Conservation (phyloP, 2,113 vertebrate species). For the Brienomyrus longianalis region DNA sequence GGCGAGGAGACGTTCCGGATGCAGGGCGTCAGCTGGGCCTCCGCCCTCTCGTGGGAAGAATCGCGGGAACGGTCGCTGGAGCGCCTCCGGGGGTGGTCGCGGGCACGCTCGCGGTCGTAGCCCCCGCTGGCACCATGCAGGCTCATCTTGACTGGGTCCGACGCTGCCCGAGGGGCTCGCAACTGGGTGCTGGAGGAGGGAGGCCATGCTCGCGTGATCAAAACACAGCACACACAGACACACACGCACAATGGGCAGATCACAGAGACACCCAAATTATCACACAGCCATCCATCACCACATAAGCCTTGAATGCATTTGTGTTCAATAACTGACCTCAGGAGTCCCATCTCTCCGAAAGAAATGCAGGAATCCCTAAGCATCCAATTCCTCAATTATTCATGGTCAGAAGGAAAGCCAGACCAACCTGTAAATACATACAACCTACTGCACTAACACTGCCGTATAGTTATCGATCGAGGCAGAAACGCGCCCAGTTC, state of each 20-base stretch:
- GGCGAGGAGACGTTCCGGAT: constrained; percentile 95
- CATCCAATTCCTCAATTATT: background rate
- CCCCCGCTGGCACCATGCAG: constrained; percentile 70
- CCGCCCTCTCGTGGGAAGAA: constrained; percentile 86
- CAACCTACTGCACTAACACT: background rate
- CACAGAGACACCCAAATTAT: background rate
- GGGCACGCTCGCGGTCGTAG: constrained; percentile 78
- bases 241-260: background rate
- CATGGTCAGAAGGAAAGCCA: background rate
- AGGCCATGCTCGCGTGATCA: background rate
- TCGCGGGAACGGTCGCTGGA: constrained; percentile 91
- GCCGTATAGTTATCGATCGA: background rate
- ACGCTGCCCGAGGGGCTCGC: constrained; percentile 66
- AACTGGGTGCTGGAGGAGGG: constrained; percentile 59
- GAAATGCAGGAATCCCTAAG: background rate
- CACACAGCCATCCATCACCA: background rate
- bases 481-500: background rate
- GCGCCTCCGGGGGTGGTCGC: constrained; percentile 66
- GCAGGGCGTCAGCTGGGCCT: constrained; percentile 91
- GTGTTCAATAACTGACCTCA: background rate
- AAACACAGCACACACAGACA: background rate
- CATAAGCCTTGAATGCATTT: background rate
- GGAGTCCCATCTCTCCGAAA: background rate
- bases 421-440: background rate
- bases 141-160: constrained; percentile 75